Conservation (phyloP, 1,140 invertebrate genomes). For the Drosophila pachea region DNA sequence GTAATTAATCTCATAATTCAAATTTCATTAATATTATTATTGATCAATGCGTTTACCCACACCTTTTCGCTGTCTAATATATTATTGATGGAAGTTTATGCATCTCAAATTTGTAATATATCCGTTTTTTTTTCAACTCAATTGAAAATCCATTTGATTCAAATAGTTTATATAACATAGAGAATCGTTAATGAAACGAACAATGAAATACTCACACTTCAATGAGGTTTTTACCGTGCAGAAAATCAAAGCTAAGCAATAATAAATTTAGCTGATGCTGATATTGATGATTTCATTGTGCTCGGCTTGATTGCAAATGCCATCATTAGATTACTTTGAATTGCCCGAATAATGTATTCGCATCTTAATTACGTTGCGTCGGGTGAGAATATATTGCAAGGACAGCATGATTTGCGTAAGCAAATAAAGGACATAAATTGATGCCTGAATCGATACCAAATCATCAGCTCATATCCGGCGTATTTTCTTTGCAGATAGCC, state of each 20-base stretch:
- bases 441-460: background rate
- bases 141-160: too few species aligned
- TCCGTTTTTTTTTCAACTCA: too few species aligned
- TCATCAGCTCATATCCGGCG: background rate
- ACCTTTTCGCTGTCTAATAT: too few species aligned
- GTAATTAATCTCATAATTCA: too few species aligned
- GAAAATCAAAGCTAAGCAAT: background rate
- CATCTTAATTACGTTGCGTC: conserved; percentile 19
- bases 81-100: too few species aligned
- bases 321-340: conserved; percentile 12
- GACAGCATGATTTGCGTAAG: conserved; percentile 34
- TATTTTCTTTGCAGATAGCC: conserved; percentile 82
- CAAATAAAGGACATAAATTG: conserved; percentile 30
- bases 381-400: conserved; percentile 4
- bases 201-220: too few species aligned
- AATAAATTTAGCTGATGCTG: background rate
- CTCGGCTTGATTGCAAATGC: background rate
- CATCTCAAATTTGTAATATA: too few species aligned
- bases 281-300: background rate
- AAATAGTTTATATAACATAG: too few species aligned
- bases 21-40: too few species aligned
- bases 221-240: too few species aligned
- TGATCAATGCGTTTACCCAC: too few species aligned
- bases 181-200: too few species aligned
- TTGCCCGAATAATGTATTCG: conserved; percentile 24